Percentiles rank a stretch among this genome's conserved stretches.
These are phyloP conservation scores for Kryphioiulus occultus DNA, from an alignment of 2,888 invertebrate species.

Conservation along the genomic window DNA sequence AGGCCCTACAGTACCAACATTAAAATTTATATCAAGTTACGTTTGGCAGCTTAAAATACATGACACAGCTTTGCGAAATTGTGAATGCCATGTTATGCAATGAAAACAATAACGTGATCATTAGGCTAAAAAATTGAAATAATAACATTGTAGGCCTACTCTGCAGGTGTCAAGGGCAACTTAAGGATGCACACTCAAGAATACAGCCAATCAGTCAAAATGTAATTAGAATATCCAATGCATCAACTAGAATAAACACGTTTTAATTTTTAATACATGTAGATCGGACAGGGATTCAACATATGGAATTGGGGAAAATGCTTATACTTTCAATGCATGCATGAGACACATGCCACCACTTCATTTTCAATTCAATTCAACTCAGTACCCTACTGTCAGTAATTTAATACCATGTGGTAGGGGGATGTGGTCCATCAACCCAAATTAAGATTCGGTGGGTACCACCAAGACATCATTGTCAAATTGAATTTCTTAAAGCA, in stretches of 20 bases:
- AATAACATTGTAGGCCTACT: not conserved
- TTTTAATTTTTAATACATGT: not conserved
- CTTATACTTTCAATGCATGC: too few species aligned
- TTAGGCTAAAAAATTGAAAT: constrained; percentile 57
- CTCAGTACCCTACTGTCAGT: too few species aligned
- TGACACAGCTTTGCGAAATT: not conserved
- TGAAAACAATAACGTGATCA: not conserved
- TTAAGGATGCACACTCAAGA: not conserved
- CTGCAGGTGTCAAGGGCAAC: not conserved
- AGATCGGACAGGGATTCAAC: not conserved
- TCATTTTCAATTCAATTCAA: too few species aligned
- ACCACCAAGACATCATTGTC: too few species aligned
- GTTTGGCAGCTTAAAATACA: not conserved
- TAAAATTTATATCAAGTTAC: not conserved
- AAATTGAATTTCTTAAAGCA: too few species aligned
- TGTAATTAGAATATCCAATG: not conserved
- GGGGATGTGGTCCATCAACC: too few species aligned
- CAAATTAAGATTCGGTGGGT: too few species aligned
- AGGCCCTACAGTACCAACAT: not conserved
- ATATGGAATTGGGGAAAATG: too few species aligned
- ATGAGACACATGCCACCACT: too few species aligned
- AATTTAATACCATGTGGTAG: too few species aligned
- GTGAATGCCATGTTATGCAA: not conserved
- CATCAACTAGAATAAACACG: too few species aligned
- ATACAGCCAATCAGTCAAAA: not conserved